phyloP scores from a whole-genome alignment of 2,888 invertebrate species.

The Lycophotia porphyrea region DNA sequence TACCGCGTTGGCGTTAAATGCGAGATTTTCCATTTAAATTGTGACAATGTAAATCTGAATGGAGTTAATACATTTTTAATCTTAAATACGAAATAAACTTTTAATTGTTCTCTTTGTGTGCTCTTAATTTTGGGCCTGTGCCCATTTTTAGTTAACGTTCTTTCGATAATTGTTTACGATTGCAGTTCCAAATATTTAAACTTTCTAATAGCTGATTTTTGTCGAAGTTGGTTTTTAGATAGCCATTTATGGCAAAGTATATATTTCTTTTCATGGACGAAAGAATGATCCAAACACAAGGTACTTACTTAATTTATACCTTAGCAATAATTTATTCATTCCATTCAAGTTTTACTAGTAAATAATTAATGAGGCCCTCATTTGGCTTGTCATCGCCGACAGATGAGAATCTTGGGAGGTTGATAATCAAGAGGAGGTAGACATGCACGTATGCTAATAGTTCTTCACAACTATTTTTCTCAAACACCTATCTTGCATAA shows the following conservation, averaged over 20 bases:
- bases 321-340: slow-evolving; percentile 64
- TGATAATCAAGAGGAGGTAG: slow-evolving; percentile 47
- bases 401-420: slow-evolving; percentile 60
- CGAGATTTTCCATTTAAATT: slow-evolving; percentile 50
- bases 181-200: neutral
- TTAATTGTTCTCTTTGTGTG: slow-evolving; percentile 23
- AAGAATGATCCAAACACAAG: slow-evolving; percentile 17
- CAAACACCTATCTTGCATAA: slow-evolving; percentile 68
- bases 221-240: slow-evolving; percentile 7
- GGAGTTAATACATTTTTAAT: slow-evolving; percentile 51
- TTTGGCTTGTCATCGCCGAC: slow-evolving; percentile 71
- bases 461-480: slow-evolving; percentile 65
- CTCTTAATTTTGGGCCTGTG: slow-evolving; percentile 6
- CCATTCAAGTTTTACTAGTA: slow-evolving; percentile 67
- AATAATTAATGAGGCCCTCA: slow-evolving; percentile 78
- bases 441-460: slow-evolving; percentile 81
- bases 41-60: slow-evolving; percentile 48
- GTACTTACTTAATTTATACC: slow-evolving; percentile 57
- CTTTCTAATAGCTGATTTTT: slow-evolving; percentile 18
- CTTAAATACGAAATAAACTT: slow-evolving; percentile 18
- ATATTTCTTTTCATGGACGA: neutral
- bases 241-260: neutral
- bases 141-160: slow-evolving; percentile 9
- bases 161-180: slow-evolving; percentile 17
- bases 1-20: slow-evolving; percentile 43